Base-by-base conservation (phyloP, 2,797 vertebrate genomes). In the Rhinogobio ventralis region DNA sequence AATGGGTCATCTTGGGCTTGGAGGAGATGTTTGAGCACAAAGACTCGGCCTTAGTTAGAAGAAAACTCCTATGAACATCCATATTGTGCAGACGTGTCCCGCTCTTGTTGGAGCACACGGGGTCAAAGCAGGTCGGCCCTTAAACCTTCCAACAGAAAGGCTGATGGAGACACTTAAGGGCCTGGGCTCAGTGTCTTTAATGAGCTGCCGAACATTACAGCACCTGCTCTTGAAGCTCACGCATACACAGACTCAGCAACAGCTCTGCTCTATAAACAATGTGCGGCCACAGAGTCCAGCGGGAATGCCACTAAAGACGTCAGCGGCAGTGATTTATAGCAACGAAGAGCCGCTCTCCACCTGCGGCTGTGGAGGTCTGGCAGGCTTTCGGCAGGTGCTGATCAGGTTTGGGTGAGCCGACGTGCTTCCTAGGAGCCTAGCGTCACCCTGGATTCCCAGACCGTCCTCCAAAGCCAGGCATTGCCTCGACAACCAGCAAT, bases 401-500 rank as follows among this genome's bases (percentile, higher is more conserved):
- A 25, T 80, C 78, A 68, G 62, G 78, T 68, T 76, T 15, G 60
- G 46, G 36, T 66, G 25, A 79, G 60, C 25, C 60, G 3, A n/a
- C 66, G 7, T 81, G 64, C 13, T 81, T 81, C 30, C 23, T 69
- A 55, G 14, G 30, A 20, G 23, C 1, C 33, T 13, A 55, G 33
- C 49, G 39, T 81, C 79, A 42, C 79, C 79, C 79, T 55, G 79
- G 66, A 57, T 33, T 68, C 30, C 20, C 14, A 9, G 49, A 81
- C 66, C 6, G 13, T 69, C 79, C 33, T 69, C 66, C 39, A 69
- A 81, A 81, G 49, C 30, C 46, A 55, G 49, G 20, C 23, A 69
- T 69, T 51, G 7, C 66, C 79, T 33, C 55, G 79, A 66, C 66
- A 81, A 81, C 79, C 51, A 20, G 66, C 33, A 42, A 81, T 69